Base-by-base conservation (phyloP, 23 tunicate genomes). In the Trididemnum clinides region DNA sequence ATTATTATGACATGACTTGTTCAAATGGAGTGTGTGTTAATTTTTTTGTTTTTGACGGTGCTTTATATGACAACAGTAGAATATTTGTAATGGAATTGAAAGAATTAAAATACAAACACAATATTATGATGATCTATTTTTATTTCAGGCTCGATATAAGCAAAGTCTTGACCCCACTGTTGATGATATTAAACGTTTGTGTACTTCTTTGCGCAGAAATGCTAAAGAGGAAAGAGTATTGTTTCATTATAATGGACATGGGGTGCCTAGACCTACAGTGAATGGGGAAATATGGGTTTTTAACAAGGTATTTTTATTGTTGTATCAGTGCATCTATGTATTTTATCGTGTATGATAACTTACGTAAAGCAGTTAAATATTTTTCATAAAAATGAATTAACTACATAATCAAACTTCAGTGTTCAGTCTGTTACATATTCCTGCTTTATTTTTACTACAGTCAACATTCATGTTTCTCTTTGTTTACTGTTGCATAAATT, bases 271-370 rank as follows among this genome's bases (percentile, higher is more conserved):
- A 50, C 99, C 99, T 0, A 96, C 99, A 18, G 85, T 62, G 19
- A 96, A 96, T 64, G 99, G 99, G 15, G 99, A 96, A 84, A 91
- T 96, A 33, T 96, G 99, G 99, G 99, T 96, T 6, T 96, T 96
- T 64, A 91, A 88, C 84, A 86, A 94, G 91, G 98, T 94, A 69
- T 2, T 62, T 5, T 62, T 62, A 10, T 62, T 44, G 10, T 7
- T 44, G 10, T n/a, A n/a, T n/a, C n/a, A n/a, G n/a, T n/a, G n/a
- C 20, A 59, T 10, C 20, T n/a, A 10, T 15, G 20, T 28, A 59
- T 59, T 12, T 59, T 12, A 3, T 3, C 5, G 66, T n/a, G 3
- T 10, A n/a, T 59, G 66, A 59, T 59, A 44, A 44, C 54, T 44
- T 7, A 44, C 10, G 15, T 44, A 44, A 44, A 44, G 15, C 15